Evolutionary conservation across 2,113 vertebrate species (phyloP), one percentile per base, ranked within the genome.

Genomic region (Cercocebus atys): DNA sequence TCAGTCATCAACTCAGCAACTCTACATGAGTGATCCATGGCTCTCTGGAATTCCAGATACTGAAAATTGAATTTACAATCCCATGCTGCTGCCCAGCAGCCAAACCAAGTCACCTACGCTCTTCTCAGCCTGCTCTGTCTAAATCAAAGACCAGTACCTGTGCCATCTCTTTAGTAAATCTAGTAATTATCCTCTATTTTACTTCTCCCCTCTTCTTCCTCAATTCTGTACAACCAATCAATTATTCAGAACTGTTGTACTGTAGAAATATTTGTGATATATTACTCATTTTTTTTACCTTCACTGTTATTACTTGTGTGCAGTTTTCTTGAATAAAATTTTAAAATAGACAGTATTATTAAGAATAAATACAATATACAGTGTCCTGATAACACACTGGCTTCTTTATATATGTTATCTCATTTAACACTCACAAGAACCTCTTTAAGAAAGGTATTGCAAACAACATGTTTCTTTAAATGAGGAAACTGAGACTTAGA

Each of bases 1-100:
- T 86, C 55, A 72, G 23, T 72, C 59, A 50, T 52, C n/a, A 75
- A 40, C 27, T 93, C 80, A 79, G 35, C n/a, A 93, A 12, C 78
- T 95, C 32, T 66, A 25, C 61, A 8, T 72, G 59, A 76, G 27
- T 90, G n/a, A 76, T 27, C 32, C n/a, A 14, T 6, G 86, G 59
- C 32, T 17, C 35, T 47, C 30, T 89, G 70, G 82, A 84, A 66
- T 40, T 75, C 47, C 76, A 73, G n/a, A 80, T 45, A 22, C 52
- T 20, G 89, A 73, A 87, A 96, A 82, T 57, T 59, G 43, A 89
- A 72, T 90, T 76, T 83, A 25, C 40, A 72, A 93, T 70, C 50
- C 61, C 70, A 52, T 3, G 23, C 1, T 4, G 22, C 22, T 61
- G 16, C 23, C 66, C 59, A 68, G 14, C 6, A n/a, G 17, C 57